Evolutionary conservation across 2,797 vertebrate species (phyloP).

Genomic region (Eleutherodactylus coqui): DNA sequence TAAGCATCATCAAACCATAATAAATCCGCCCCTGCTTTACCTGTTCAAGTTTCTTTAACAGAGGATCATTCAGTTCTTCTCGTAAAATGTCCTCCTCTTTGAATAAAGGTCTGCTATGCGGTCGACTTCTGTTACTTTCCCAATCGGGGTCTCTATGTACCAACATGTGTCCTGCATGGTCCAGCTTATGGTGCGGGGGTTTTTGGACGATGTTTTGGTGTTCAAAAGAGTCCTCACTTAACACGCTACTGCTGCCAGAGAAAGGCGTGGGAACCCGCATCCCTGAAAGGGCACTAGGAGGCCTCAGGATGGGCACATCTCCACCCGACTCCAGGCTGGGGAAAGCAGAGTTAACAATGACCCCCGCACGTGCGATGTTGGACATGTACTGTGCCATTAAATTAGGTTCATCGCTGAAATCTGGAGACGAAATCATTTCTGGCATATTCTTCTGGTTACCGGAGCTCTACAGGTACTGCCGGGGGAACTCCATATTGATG

Average conservation of each 20-base stretch:
- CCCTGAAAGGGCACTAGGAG: constrained; percentile 73
- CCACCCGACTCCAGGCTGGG: constrained; percentile 71
- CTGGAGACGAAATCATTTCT: constrained; percentile 83
- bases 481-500: neutral
- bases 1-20: too few relatives aligned
- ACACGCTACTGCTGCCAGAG: constrained; percentile 80
- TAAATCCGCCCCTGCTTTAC: constrained; percentile 69
- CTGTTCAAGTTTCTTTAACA: constrained; percentile 87
- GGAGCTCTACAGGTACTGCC: neutral
- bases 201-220: constrained; percentile 64
- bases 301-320: constrained; percentile 57
- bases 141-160: constrained; percentile 41
- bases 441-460: constrained; percentile 19
- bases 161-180: constrained; percentile 52
- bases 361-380: constrained; percentile 82
- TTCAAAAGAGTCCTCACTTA: constrained; percentile 73
- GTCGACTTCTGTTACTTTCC: constrained; percentile 12
- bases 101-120: constrained; percentile 55
- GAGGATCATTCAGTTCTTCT: constrained; percentile 71
- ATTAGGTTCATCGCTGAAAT: constrained; percentile 74
- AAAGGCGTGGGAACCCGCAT: constrained; percentile 73
- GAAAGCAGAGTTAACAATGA: constrained; percentile 79
- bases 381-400: constrained; percentile 84
- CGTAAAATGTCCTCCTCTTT: constrained; percentile 63
- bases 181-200: constrained; percentile 11